Percentiles rank a stretch among this genome's conserved stretches.
Conservation (phyloP, 2,797 vertebrate species). For the Catamblyrhynchus diadema region DNA sequence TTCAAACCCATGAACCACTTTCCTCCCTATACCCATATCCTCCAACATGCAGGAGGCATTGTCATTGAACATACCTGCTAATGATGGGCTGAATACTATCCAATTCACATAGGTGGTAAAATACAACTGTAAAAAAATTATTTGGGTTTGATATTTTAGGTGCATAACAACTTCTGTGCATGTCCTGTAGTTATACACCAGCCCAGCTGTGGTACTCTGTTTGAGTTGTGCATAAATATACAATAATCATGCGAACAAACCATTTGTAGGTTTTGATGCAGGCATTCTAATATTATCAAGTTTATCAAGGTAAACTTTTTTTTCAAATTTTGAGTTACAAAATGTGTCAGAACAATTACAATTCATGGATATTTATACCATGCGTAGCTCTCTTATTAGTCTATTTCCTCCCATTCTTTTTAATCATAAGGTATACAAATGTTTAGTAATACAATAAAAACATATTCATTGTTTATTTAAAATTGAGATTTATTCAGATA, state of each 20-base stretch:
- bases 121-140: not conserved
- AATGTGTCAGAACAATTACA: not conserved
- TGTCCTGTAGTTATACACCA: not conserved
- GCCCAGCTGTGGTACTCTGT: not conserved
- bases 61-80: not conserved
- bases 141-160: not conserved
- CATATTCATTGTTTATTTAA: not conserved
- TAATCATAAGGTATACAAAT: not conserved
- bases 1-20: not conserved
- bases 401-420: not conserved
- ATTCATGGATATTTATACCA: not conserved
- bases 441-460: not conserved
- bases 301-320: not conserved
- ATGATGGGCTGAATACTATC: not conserved
- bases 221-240: not conserved
- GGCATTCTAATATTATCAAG: not conserved
- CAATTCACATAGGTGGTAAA: not conserved
- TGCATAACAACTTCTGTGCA: not conserved
- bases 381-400: not conserved
- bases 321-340: not conserved
- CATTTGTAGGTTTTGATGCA: not conserved
- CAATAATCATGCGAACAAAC: not conserved
- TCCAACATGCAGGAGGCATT: not conserved
- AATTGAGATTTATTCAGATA: not conserved
- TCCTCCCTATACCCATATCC: fast-evolving